These are phyloP conservation scores for Lasaia peninsularis DNA, from an alignment of 1,140 invertebrate species.

Conservation along the genomic window DNA sequence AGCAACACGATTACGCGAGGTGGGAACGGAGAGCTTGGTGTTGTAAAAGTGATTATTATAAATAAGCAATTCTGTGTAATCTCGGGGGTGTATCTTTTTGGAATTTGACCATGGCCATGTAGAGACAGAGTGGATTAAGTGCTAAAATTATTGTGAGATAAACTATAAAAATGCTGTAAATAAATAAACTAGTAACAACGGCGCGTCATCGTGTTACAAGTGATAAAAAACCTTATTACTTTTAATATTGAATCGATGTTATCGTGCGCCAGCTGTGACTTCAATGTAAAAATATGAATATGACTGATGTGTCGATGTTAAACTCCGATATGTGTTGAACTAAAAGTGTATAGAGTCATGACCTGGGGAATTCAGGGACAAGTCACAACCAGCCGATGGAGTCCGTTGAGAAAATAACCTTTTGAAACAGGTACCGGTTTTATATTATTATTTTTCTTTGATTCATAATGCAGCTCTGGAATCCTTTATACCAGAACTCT, in stretches of 20 bases:
- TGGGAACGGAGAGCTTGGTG: conserved; percentile 51
- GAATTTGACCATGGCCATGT: conserved; percentile 1
- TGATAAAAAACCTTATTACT: conserved; percentile 51
- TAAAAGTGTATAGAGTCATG: conserved; percentile 12
- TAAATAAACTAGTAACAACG: conserved; percentile 69
- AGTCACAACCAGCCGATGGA: conserved; percentile 50
- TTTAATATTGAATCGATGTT: conserved; percentile 41
- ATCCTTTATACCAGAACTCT: conserved; percentile 3
- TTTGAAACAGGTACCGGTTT: conserved; percentile 76
- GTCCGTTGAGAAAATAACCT: conserved; percentile 59
- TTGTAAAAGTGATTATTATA: conserved; percentile 50
- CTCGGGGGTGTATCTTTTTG: conserved; percentile 3
- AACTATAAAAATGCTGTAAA: conserved; percentile 42
- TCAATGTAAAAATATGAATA: conserved; percentile 52
- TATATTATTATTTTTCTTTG: conserved; percentile 71
- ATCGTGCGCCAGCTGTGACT: conserved; percentile 21
- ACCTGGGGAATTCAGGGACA: conserved; percentile 53
- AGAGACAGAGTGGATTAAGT: background rate
- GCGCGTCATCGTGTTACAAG: conserved; percentile 26
- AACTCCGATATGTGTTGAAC: conserved; percentile 34
- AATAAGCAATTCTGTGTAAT: conserved; percentile 3
- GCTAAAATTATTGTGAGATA: conserved; percentile 13
- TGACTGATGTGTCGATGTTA: conserved; percentile 36
- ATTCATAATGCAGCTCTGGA: conserved; percentile 50
- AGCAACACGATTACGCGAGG: conserved; percentile 69